A percentile compares a stretch with the other conserved stretches of the same genome.
Conservation (phyloP, 2,113 vertebrate species). For the Osmerus eperlanus region DNA sequence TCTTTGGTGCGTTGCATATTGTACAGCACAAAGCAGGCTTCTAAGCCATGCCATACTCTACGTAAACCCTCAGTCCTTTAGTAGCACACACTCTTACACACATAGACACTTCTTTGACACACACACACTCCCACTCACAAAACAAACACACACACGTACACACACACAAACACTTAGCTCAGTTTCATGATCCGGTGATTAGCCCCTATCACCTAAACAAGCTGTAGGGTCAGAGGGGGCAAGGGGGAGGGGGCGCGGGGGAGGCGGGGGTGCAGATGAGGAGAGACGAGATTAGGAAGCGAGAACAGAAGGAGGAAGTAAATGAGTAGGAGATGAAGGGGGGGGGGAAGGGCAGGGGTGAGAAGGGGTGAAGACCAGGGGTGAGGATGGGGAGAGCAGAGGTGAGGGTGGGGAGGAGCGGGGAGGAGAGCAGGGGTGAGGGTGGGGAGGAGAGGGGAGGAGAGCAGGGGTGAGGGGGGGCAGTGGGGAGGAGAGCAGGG, state of each 20-base stretch:
- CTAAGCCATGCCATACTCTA: constrained; percentile 12
- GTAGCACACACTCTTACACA: not conserved
- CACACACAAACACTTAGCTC: constrained; percentile 1
- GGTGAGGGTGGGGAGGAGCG: constrained; percentile 22
- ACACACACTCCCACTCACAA: constrained; percentile 10
- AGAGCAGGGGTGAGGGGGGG: not conserved
- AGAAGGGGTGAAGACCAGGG: constrained; percentile 25
- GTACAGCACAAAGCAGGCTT: no score
- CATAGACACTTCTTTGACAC: not conserved
- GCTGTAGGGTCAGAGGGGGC: constrained; percentile 70
- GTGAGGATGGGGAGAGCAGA: not conserved
- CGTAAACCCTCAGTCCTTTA: constrained; percentile 8
- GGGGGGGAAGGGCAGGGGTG: constrained; percentile 25
- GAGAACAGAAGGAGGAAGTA: not conserved
- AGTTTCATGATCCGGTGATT: constrained; percentile 55
- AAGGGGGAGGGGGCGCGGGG: constrained; percentile 50
- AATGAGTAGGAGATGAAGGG: constrained; percentile 33
- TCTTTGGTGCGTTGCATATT: not conserved
- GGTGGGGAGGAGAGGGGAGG: constrained; percentile 36
- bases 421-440: constrained; percentile 22
- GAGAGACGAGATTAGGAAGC: not conserved
- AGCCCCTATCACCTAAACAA: constrained; percentile 67
- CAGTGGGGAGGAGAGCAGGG: not conserved
- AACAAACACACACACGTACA: constrained; percentile 6
- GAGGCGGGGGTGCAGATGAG: not conserved